Base-by-base conservation (phyloP, 1,140 invertebrate genomes). In the Ceratitis capitata region DNA sequence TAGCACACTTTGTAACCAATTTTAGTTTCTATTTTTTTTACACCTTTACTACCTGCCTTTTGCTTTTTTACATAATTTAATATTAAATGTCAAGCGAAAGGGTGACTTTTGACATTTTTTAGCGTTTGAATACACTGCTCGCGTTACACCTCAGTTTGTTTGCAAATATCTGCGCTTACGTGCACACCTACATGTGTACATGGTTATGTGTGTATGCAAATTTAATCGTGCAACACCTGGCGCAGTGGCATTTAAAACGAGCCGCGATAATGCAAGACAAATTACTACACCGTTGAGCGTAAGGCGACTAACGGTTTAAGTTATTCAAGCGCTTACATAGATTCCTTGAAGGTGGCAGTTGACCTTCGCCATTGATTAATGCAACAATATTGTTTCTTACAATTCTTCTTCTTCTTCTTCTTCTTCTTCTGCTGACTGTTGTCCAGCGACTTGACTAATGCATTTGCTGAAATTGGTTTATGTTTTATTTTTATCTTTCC, bases 181-280 rank as follows among this genome's bases (percentile, higher is more conserved):
- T 56, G 26, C 56, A 9, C 56, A 0, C n/a, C n/a, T 61, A 61
- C 23, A 61, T 4, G 0, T 61, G 29, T 61, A 5, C 19, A 61
- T 26, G n/a, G 5, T 1, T 26, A 4, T 29, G 23, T 29, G 23
- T 61, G 5, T 35, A 78, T 78, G 69, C 69, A 78, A 78, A 78
- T 78, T 9, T 78, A 78, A 45, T 78, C n/a, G n/a, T 78, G 69
- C 69, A 78, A 78, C 69, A 78, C 69, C 69, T 78, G 42, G 39
- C 39, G 39, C n/a, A 10, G n/a, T 10, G 69, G 19, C 12, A 19
- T 78, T 78, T 26, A 78, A 47, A 35, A 47, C 23, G 19, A 29
- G 39, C 35, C 19, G 39, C 69, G 14, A 78, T 61, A 78, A 45
- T 78, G 39, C 69, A 78, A 78, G 69, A 78, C 69, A 78, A 78